phyloP scores from a whole-genome alignment of 2,113 vertebrate species.

The Lepus timidus region DNA sequence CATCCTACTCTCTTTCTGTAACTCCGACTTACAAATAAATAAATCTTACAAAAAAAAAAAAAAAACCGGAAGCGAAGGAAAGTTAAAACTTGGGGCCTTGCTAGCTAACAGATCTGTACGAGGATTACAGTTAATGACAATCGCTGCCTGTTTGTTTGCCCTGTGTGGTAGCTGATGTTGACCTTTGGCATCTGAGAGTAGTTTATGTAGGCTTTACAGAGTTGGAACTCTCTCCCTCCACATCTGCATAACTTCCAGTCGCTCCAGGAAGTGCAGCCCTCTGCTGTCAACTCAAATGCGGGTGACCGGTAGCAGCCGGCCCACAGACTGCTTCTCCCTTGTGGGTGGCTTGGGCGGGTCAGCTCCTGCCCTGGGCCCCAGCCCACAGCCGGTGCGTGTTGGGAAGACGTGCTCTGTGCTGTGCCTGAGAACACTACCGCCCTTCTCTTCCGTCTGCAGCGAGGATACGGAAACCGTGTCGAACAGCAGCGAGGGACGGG shows the following conservation, averaged over 20 bases:
- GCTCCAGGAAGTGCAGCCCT: not conserved
- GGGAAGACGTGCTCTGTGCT: not conserved
- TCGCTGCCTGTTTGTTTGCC: not conserved
- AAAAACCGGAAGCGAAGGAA: not conserved
- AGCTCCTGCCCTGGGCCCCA: not conserved
- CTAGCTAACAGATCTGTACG: not conserved
- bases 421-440: not conserved
- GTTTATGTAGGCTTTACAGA: not conserved
- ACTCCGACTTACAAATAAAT: too few relatives aligned
- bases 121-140: not conserved
- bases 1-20: too few relatives aligned
- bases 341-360: too few relatives aligned
- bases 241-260: not conserved
- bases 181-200: not conserved
- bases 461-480: constrained; percentile 92
- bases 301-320: not conserved
- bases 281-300: not conserved
- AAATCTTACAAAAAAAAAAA: not conserved
- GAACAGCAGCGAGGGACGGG: constrained; percentile 91
- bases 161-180: not conserved
- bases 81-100: not conserved
- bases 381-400: accelerated
- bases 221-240: not conserved
- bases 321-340: not conserved
- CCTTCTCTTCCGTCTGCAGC: constrained; percentile 78